phyloP scores from a whole-genome alignment of 2,797 vertebrate species.

The Onychomys leucogaster region DNA sequence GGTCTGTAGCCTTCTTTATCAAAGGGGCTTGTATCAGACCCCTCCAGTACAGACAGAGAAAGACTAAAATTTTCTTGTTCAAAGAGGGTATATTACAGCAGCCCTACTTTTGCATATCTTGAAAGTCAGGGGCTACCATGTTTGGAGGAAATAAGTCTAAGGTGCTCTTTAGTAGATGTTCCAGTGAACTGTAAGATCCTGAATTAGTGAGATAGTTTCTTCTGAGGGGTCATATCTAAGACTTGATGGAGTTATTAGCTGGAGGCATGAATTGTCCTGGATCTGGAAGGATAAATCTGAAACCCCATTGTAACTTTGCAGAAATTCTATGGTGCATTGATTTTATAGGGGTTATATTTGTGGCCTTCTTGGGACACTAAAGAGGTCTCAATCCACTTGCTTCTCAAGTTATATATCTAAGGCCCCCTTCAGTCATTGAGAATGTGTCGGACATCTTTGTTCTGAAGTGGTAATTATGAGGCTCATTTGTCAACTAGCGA shows the following conservation, averaged over 20 bases:
- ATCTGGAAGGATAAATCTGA: background rate
- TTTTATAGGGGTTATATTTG: background rate
- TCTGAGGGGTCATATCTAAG: background rate
- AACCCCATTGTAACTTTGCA: background rate
- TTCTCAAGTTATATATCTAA: background rate
- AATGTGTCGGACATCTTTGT: background rate
- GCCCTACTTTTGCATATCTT: background rate
- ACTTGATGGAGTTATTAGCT: background rate
- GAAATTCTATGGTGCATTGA: too few relatives aligned
- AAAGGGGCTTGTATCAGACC: background rate
- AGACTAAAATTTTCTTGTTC: background rate
- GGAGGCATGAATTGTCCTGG: background rate
- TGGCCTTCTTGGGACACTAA: background rate
- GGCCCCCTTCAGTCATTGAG: background rate
- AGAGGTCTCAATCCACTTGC: background rate
- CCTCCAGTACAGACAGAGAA: background rate
- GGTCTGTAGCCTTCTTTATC: background rate
- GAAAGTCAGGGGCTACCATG: background rate
- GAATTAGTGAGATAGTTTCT: background rate
- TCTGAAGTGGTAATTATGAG: background rate
- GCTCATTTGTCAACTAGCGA: background rate
- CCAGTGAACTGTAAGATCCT: accelerated
- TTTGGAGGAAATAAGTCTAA: background rate
- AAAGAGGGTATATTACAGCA: background rate
- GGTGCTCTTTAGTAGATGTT: background rate